Conservation (phyloP, 2,888 invertebrate species). For the Lepas anatifera region DNA sequence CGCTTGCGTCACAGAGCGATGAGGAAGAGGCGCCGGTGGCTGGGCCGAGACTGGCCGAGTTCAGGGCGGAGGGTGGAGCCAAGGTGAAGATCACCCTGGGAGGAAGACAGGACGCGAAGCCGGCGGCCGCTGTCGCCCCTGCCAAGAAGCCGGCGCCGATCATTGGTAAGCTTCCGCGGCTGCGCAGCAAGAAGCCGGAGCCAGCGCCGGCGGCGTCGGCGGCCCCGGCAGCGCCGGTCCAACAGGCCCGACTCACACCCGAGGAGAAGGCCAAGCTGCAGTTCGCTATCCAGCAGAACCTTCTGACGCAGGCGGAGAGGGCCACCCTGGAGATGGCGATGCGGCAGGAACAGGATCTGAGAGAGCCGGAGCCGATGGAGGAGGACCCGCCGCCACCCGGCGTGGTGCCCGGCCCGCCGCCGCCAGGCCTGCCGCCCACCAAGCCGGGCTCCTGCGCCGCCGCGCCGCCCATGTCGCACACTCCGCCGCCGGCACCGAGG, state of each 20-base stretch:
- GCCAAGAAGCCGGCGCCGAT: background rate
- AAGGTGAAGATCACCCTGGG: background rate
- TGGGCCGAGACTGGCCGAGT: background rate
- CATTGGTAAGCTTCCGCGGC: background rate
- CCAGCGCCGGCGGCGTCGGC: background rate
- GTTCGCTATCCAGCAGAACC: background rate
- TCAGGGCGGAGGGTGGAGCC: background rate
- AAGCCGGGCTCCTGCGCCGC: background rate
- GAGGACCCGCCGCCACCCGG: background rate
- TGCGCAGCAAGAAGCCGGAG: background rate
- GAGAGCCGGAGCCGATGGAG: background rate
- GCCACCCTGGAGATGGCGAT: background rate
- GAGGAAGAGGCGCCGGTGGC: background rate
- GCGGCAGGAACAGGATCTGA: background rate
- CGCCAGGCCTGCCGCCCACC: background rate
- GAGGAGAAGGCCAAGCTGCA: background rate
- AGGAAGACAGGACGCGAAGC: background rate
- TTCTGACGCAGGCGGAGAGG: background rate
- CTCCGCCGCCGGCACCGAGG: no score
- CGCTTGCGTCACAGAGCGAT: no score
- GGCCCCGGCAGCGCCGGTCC: background rate
- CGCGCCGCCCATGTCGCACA: no score
- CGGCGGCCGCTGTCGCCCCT: background rate
- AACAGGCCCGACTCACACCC: background rate
- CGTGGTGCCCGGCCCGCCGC: background rate